A percentile compares a stretch with the other conserved stretches of the same genome.
These are phyloP conservation scores for Alexandromys fortis DNA, from an alignment of 2,113 vertebrate genomes.

Conservation along the genomic window DNA sequence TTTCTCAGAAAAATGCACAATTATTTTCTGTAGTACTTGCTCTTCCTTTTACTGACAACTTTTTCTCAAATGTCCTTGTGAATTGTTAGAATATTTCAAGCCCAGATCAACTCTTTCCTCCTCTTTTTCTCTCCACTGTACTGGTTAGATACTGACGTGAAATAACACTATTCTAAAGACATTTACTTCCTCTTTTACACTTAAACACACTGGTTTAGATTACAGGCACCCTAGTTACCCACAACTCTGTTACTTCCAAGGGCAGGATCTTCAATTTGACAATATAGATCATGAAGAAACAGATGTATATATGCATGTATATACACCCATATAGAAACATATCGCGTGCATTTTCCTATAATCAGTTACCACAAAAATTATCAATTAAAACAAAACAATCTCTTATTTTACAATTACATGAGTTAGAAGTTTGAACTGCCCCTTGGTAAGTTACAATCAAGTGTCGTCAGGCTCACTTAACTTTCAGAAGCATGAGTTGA, in stretches of 20 bases:
- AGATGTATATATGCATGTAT: not conserved
- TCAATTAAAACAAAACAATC: not conserved
- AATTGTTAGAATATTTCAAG: not conserved
- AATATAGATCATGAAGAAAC: not conserved
- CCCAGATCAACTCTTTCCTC: too few species aligned
- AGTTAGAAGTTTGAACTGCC: not conserved
- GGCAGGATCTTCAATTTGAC: not conserved
- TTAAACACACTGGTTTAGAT: not conserved
- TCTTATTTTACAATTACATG: not conserved
- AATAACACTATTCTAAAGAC: not conserved
- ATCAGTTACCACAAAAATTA: not conserved
- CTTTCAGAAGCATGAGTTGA: not conserved
- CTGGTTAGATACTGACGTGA: not conserved
- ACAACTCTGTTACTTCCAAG: not conserved
- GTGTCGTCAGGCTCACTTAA: not conserved
- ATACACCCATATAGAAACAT: not conserved
- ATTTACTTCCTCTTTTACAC: not conserved
- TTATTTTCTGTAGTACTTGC: not conserved
- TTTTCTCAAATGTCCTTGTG: not conserved
- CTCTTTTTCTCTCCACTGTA: not conserved
- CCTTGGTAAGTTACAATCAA: not conserved
- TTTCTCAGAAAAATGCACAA: conserved; percentile 12
- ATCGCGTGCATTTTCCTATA: not conserved
- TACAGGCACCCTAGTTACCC: not conserved
- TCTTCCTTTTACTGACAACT: not conserved